Evolutionary conservation across 2,888 invertebrate species (phyloP), one percentile per base, ranked within the genome.

Genomic region (Mylabris sibirica): DNA sequence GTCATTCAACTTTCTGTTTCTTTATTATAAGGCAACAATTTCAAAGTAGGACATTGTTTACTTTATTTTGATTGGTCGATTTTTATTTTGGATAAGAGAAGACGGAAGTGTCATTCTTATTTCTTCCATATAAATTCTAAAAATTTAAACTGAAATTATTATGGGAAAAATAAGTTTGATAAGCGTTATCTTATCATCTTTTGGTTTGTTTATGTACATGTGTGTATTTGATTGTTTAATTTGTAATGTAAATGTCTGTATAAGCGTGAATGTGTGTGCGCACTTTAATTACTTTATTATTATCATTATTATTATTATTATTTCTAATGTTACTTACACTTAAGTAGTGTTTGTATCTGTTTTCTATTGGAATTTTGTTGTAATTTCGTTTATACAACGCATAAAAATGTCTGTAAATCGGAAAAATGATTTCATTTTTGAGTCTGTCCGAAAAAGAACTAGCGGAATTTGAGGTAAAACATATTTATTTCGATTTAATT

Each of bases 1-100:
- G 44, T 44, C 44, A 44, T 44, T 44, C n/a, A 44, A n/a, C 44
- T 44, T 44, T 44, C n/a, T n/a, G 44, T 44, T 44, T 17, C n/a
- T n/a, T 44, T 44, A n/a, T n/a, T n/a, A n/a, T n/a, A 44, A 44
- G 44, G 44, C 11, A 44, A 44, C 17, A 17, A 44, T 44, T 44
- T 44, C 4, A 44, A 44, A 44, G 17, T 44, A 44, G 44, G 44
- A 30, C 30, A 30, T 30, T 30, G 30, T 30, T 44, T 44, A 44
- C 44, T 44, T 6, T 1, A 17, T 44, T 44, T n/a, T 17, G 12
- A 3, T 38, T 38, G 12, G n/a, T 17, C 6, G n/a, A n/a, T 44
- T 41, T 41, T n/a, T n/a, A n/a, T n/a, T 41, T 14, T 41, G 14
- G 14, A 41, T 14, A n/a, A 44, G 6, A n/a, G 17, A 6, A 44